These are phyloP conservation scores for Girardia tigrina DNA, from an alignment of 2,888 invertebrate genomes.

Conservation along the genomic window DNA sequence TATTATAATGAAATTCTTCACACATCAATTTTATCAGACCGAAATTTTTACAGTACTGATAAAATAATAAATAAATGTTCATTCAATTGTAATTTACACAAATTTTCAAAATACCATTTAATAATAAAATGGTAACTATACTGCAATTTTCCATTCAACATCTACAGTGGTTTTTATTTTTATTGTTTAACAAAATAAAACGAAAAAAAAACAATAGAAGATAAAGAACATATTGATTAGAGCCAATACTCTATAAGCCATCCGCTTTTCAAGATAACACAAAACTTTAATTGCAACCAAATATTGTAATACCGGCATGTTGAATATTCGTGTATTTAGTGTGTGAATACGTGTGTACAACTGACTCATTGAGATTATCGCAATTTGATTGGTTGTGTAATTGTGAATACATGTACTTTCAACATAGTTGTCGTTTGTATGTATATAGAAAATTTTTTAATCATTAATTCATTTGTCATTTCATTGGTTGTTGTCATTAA, in stretches of 20 bases:
- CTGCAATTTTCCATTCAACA: too few relatives aligned
- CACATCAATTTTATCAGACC: too few relatives aligned
- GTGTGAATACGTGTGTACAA: neutral
- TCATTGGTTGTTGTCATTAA: neutral
- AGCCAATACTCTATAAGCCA: neutral
- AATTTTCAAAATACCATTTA: too few relatives aligned
- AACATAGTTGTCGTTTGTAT: neutral
- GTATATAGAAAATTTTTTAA: conserved; percentile 10
- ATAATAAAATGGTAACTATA: too few relatives aligned
- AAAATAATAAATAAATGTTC: too few relatives aligned
- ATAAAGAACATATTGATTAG: neutral
- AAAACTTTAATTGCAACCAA: neutral
- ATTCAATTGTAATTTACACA: too few relatives aligned
- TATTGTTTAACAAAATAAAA: too few relatives aligned
- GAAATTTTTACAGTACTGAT: too few relatives aligned
- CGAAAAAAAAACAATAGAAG: too few relatives aligned
- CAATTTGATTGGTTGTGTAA: neutral
- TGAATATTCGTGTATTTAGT: too few relatives aligned
- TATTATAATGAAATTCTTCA: too few relatives aligned
- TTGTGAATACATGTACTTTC: conserved; percentile 6
- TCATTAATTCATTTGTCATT: conserved; percentile 15
- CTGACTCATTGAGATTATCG: neutral
- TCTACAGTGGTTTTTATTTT: too few relatives aligned
- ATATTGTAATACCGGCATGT: neutral
- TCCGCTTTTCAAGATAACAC: neutral